phyloP scores from a whole-genome alignment of 2,888 invertebrate species.

The Agrotis clavis region DNA sequence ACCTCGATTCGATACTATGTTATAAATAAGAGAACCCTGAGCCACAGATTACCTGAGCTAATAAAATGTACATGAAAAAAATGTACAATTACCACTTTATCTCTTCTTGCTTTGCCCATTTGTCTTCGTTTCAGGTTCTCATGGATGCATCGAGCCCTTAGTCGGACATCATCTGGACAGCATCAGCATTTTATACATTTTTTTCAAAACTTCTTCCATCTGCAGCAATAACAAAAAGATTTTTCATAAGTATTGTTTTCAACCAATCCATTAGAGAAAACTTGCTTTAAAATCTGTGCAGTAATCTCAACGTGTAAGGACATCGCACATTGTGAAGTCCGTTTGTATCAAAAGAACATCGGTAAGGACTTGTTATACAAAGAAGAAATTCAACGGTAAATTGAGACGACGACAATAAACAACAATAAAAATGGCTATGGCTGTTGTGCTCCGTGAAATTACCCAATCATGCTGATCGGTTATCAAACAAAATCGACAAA shows the following conservation, averaged over 20 bases:
- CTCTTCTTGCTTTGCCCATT: constrained; percentile 77
- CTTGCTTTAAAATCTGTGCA: not conserved
- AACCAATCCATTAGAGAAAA: not conserved
- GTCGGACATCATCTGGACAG: constrained; percentile 63
- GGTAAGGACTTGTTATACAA: constrained; percentile 8
- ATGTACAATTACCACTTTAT: constrained; percentile 75
- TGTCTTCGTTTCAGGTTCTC: constrained; percentile 69
- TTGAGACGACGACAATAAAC: constrained; percentile 22
- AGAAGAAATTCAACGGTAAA: constrained; percentile 3
- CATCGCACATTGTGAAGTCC: no score
- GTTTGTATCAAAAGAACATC: not conserved
- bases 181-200: constrained; percentile 38
- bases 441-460: no score
- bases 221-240: not conserved
- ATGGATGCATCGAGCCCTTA: constrained; percentile 60
- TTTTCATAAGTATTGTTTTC: not conserved
- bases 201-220: constrained; percentile 15
- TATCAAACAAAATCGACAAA: constrained; percentile 51
- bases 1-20: no score
- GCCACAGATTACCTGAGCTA: no score
- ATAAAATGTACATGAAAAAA: not conserved
- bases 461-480: constrained; percentile 30
- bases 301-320: no score
- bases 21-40: not conserved
- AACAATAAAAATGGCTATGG: constrained; percentile 26